Evolutionary conservation across 2,797 vertebrate species (phyloP), one percentile per base, ranked within the genome.

Genomic region (Rhincodon typus): DNA sequence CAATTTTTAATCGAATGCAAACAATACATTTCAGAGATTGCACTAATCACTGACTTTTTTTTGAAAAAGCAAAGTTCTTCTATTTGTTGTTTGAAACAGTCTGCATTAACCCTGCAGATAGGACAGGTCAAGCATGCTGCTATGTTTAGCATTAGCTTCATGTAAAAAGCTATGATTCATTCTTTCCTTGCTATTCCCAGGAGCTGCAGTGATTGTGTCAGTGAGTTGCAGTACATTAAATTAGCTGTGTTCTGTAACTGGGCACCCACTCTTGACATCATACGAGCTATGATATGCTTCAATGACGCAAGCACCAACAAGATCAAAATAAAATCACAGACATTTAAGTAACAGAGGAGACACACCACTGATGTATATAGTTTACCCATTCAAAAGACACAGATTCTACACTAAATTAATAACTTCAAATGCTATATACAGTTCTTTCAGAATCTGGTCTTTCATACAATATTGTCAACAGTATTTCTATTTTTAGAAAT

Each of bases 201-300:
- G 96, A 97, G n/a, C n/a, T n/a, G n/a, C n/a, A n/a, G n/a, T n/a
- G n/a, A n/a, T n/a, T n/a, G n/a, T n/a, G n/a, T n/a, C n/a, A n/a
- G n/a, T n/a, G n/a, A n/a, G n/a, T n/a, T n/a, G 97, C 96, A 96
- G 97, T 96, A 97, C 97, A 97, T 97, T 97, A 97, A 97, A 97
- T 97, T 98, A 97, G 97, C 97, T 96, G 93, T 94, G 96, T 91
- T 97, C 97, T 95, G 70, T 96, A 97, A 96, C 96, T 91, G 30
- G 97, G 97, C 97, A 97, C 98, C 97, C 97, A 98, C 98, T 98
- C 97, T 97, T 98, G 98, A 98, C 98, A 99, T 99, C 98, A 98
- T 97, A 96, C 96, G 42, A 96, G 96, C 96, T 96, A 96, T 96
- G 97, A 98, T 97, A 97, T n/a, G 96, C 96, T 97, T 97, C 97